Base-by-base conservation (phyloP, 2,113 vertebrate genomes). In the Ptyas mucosa region DNA sequence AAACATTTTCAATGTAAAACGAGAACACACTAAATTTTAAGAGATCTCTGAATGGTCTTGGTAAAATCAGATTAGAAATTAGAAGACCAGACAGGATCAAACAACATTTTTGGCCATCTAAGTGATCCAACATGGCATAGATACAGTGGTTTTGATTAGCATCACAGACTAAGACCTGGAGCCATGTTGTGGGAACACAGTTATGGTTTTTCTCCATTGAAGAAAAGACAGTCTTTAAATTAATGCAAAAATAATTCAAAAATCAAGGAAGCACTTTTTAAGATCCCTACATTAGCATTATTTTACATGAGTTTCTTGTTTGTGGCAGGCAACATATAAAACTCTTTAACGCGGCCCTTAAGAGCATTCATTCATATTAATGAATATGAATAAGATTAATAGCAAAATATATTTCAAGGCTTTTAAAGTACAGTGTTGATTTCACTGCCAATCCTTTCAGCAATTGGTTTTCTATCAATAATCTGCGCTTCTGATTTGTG, bases 31-130 rank as follows among this genome's bases (percentile, higher is more conserved):
- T 8, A 95, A 94, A 94, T 75, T n/a, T 7, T 91, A 95, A 43
- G 49, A 95, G 4, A 49, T 96, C 51, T 93, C 9, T 94, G 55
- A 49, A 26, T 94, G 93, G 34, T 94, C 92, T 95, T 89, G 94
- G 34, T 8, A 95, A 95, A 95, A 93, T 3, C 46, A 94, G 43
- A 90, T 94, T 91, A 95, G 81, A 95, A 96, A 89, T 93, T 12
- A 94, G 75, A 96, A 21, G 43, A 91, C 46, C 49, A 85, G 89
- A 93, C 18, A 93, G 8, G 1, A 93, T 95, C 93, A 91, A 92
- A 64, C 29, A 92, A 94, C 89, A 61, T 85, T 94, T 94, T 49
- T 94, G 51, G 93, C 29, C 87, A 94, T 93, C 88, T 94, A 54
- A 93, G 64, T 94, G 14, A 93, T 95, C 94, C 91, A 91, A 24